These are phyloP conservation scores for Apomyelois bistriatella DNA, from an alignment of 2,888 invertebrate genomes.

Conservation along the genomic window DNA sequence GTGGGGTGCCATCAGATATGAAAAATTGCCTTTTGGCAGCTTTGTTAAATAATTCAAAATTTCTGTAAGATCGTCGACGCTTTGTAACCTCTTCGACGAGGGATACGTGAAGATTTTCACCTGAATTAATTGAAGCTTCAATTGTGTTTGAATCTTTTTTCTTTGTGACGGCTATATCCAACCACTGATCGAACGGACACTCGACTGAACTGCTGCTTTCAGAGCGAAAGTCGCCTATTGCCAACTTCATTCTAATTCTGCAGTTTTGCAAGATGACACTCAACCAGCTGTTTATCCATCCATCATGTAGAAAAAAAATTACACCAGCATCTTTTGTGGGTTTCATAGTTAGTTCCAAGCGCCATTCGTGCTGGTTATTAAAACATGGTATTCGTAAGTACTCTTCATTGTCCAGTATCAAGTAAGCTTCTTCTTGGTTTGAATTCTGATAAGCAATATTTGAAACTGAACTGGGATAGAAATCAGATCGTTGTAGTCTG, in stretches of 20 bases:
- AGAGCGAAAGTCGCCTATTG: conserved; percentile 40
- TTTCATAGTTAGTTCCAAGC: conserved; percentile 57
- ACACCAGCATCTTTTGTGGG: conserved; percentile 54
- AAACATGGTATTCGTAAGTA: conserved; percentile 65
- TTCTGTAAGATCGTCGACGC: conserved; percentile 16
- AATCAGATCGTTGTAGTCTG: conserved; percentile 29
- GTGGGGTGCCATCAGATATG: neutral
- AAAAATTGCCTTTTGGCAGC: neutral
- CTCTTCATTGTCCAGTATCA: conserved; percentile 49
- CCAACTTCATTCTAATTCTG: conserved; percentile 57
- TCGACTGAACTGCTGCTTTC: conserved; percentile 58
- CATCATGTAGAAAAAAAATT: conserved; percentile 51
- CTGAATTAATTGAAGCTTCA: conserved; percentile 58
- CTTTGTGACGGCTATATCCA: conserved; percentile 55
- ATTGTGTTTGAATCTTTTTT: conserved; percentile 51
- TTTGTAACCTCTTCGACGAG: conserved; percentile 31
- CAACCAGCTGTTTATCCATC: conserved; percentile 44
- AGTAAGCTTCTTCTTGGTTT: conserved; percentile 55
- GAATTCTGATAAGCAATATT: conserved; percentile 66
- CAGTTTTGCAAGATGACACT: conserved; percentile 55
- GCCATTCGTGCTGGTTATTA: conserved; percentile 53
- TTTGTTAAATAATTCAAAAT: neutral
- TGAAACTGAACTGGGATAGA: conserved; percentile 45
- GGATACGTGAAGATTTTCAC: conserved; percentile 56
- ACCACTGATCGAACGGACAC: conserved; percentile 56